Percentiles rank a stretch among this genome's conserved stretches.
Conservation (phyloP, 2,797 vertebrate genomes). For the Enteromius unitaeniatus region DNA sequence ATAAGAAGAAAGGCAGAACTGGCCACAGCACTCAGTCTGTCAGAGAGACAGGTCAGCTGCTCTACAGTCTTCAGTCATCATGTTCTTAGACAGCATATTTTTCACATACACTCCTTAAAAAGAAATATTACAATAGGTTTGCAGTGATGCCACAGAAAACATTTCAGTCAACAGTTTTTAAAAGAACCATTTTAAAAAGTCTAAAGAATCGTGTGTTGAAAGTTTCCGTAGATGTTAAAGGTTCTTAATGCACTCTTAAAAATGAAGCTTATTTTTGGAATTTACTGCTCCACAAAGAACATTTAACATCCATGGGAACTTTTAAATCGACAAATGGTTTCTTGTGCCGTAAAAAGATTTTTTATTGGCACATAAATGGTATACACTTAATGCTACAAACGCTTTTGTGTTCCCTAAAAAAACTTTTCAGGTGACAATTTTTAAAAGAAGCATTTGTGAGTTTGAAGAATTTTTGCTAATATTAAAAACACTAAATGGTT, state of each 20-base stretch:
- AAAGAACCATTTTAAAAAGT: background rate
- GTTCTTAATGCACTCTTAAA: background rate
- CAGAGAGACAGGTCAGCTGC: slow-evolving; percentile 88
- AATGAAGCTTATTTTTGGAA: background rate
- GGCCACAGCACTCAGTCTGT: slow-evolving; percentile 86
- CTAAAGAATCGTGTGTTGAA: background rate
- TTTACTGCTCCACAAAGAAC: background rate
- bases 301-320: background rate
- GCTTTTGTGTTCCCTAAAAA: no score
- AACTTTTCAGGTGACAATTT: background rate
- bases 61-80: background rate
- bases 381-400: no score
- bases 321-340: background rate
- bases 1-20: slow-evolving; percentile 95
- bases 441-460: no score
- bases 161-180: background rate
- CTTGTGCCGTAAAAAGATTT: background rate
- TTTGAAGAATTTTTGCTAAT: no score
- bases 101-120: background rate
- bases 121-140: background rate
- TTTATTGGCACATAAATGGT: background rate
- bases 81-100: background rate
- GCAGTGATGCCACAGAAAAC: background rate
- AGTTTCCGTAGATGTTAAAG: background rate
- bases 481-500: no score